Percentiles rank a stretch among this genome's conserved stretches.
phyloP scores from a whole-genome alignment of 2,888 invertebrate species.

The Nezara viridula region DNA sequence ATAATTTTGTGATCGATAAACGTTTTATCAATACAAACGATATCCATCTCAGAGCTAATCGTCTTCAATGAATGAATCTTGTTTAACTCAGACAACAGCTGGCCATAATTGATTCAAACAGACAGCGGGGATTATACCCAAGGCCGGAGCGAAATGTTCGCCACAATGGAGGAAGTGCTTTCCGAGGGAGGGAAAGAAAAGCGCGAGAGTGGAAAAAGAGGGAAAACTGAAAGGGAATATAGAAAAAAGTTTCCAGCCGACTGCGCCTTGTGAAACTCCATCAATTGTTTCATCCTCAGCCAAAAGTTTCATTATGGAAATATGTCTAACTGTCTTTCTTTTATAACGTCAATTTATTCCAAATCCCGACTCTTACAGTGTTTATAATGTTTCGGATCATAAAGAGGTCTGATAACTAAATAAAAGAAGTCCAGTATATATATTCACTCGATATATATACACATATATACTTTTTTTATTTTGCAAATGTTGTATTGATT shows the following conservation, averaged over 20 bases:
- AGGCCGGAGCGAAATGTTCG: neutral
- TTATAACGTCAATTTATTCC: slow-evolving; percentile 10
- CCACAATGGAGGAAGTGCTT: slow-evolving; percentile 31
- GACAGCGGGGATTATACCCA: neutral
- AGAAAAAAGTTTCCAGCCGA: slow-evolving; percentile 44
- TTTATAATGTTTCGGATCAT: neutral
- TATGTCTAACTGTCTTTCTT: neutral
- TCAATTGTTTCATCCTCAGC: slow-evolving; percentile 22
- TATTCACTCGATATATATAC: too few species aligned
- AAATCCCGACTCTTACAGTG: neutral
- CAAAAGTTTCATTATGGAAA: slow-evolving; percentile 35
- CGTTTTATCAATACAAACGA: too few species aligned
- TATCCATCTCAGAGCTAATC: too few species aligned
- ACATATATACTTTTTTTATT: too few species aligned
- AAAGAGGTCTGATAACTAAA: too few species aligned
- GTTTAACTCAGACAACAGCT: neutral
- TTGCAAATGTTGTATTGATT: too few species aligned
- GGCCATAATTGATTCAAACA: neutral
- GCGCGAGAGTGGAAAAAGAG: slow-evolving; percentile 25
- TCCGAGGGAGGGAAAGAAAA: slow-evolving; percentile 12
- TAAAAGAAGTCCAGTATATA: too few species aligned
- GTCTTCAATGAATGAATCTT: too few species aligned
- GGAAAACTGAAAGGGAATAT: slow-evolving; percentile 36
- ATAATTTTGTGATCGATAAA: too few species aligned
- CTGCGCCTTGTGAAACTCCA: slow-evolving; percentile 36